Evolutionary conservation across 2,797 vertebrate species (phyloP).

Genomic region (Alexandromys oeconomus): DNA sequence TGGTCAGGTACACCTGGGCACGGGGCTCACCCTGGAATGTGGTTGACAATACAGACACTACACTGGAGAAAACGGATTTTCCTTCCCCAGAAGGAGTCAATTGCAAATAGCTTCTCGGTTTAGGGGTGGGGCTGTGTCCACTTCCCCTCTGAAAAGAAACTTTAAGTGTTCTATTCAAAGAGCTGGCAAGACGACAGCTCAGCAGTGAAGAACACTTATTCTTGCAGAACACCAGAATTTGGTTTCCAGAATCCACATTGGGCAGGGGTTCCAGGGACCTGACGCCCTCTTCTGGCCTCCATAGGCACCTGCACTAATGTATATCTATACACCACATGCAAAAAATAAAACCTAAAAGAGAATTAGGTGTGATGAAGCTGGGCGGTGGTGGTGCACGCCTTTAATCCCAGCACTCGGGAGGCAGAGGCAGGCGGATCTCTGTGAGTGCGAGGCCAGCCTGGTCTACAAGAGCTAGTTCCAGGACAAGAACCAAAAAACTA

Average conservation of each 20-base stretch:
- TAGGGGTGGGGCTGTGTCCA: background rate
- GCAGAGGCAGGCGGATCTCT: too few species aligned
- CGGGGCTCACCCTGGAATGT: background rate
- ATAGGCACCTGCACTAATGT: background rate
- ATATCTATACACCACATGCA: background rate
- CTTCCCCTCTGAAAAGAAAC: too few species aligned
- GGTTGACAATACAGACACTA: background rate
- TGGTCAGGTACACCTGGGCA: background rate
- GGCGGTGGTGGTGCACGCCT: too few species aligned
- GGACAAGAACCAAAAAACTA: too few species aligned
- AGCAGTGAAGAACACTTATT: background rate
- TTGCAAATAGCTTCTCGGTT: background rate
- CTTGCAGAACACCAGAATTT: background rate
- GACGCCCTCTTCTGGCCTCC: background rate
- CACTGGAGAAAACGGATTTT: background rate
- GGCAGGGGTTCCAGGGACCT: background rate
- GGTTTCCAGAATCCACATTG: background rate
- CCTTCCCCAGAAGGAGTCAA: background rate
- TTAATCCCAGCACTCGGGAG: too few species aligned
- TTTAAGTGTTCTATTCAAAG: background rate
- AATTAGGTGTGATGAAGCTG: background rate
- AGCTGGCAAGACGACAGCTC: background rate
- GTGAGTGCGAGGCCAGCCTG: too few species aligned
- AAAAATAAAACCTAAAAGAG: background rate
- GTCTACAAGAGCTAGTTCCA: too few species aligned